Evolutionary conservation across 2,797 vertebrate genomes (phyloP).

Genomic region (Phrynocephalus guinanensis): DNA sequence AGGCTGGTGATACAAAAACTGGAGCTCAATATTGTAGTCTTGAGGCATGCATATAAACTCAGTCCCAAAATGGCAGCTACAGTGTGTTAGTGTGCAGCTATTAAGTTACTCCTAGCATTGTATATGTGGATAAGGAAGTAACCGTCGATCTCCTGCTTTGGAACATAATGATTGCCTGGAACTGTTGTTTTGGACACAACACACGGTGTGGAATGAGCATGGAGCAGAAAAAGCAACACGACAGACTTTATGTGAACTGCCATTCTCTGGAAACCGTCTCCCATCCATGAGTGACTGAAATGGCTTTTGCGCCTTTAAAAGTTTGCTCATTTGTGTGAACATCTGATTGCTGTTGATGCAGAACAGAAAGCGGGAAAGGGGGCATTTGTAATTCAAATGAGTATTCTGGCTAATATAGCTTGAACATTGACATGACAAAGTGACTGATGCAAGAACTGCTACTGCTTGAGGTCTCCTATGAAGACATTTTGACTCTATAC

Average conservation of each 20-base stretch:
- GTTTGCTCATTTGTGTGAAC: constrained; percentile 34
- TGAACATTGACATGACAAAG: constrained; percentile 29
- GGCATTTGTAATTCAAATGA: constrained; percentile 41
- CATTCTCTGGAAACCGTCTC: background rate
- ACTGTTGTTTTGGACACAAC: background rate
- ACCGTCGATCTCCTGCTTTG: background rate
- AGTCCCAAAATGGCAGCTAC: background rate
- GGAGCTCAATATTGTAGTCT: background rate
- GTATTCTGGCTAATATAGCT: constrained; percentile 22
- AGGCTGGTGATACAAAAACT: background rate
- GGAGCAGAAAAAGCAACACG: background rate
- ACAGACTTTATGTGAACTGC: background rate
- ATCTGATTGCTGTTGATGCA: constrained; percentile 28
- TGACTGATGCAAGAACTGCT: constrained; percentile 21
- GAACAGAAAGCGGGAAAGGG: constrained; percentile 29
- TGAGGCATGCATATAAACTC: background rate
- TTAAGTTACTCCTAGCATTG: no score
- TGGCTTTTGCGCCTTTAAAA: constrained; percentile 13
- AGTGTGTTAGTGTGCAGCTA: no score
- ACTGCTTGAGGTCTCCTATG: background rate
- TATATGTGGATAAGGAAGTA: background rate
- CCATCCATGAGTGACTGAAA: constrained; percentile 7
- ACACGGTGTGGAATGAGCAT: no score
- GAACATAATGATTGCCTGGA: background rate
- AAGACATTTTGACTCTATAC: background rate